phyloP scores from a whole-genome alignment of 1,140 invertebrate species.

The Formica exsecta region DNA sequence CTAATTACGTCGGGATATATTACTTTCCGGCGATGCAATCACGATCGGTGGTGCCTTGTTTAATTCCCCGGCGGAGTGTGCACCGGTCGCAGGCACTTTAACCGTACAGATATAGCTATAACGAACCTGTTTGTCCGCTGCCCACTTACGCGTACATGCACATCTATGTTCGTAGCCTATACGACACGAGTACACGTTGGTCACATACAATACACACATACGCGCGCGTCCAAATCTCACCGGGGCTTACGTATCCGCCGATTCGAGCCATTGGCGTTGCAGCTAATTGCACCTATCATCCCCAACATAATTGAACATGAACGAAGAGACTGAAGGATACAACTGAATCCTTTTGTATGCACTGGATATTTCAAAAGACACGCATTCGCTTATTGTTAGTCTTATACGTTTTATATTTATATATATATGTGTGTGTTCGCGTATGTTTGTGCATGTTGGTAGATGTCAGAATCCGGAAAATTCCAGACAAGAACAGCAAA shows the following conservation, averaged over 20 bases:
- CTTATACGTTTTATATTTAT: too few species aligned
- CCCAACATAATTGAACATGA: conserved; percentile 62
- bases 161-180: not conserved
- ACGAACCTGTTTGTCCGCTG: conserved; percentile 60
- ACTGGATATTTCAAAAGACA: not conserved
- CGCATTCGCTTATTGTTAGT: not conserved
- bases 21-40: conserved; percentile 27
- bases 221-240: conserved; percentile 27
- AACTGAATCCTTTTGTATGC: not conserved
- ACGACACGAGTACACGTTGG: conserved; percentile 32
- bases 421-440: not conserved
- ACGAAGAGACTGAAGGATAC: conserved; percentile 30
- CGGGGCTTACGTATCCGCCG: conserved; percentile 19
- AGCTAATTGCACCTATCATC: conserved; percentile 72
- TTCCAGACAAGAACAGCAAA: conserved; percentile 51
- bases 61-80: conserved; percentile 13
- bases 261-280: conserved; percentile 58
- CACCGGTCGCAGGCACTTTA: conserved; percentile 17
- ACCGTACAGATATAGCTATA: conserved; percentile 32
- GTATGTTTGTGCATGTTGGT: not conserved
- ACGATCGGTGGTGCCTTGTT: conserved; percentile 1
- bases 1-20: not conserved
- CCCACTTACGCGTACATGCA: conserved; percentile 29
- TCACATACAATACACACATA: conserved; percentile 1
- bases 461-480: conserved; percentile 48